These are phyloP conservation scores for Lasioglossum albipes DNA, from an alignment of 1,140 invertebrate genomes.

Conservation along the genomic window DNA sequence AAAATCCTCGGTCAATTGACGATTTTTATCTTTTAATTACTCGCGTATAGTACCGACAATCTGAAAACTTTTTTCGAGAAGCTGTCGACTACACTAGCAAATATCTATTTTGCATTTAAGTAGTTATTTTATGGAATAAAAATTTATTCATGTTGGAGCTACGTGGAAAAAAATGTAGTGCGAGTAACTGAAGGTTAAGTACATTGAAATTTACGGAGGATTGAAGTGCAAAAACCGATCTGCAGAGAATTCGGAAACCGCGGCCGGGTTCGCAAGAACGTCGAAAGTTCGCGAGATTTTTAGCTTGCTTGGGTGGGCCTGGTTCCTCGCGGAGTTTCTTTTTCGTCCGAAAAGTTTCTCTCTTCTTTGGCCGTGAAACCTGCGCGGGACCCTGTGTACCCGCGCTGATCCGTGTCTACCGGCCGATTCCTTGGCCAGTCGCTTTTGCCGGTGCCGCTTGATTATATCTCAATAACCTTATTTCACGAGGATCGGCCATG, in stretches of 20 bases:
- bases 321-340: not conserved
- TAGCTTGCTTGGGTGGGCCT: not conserved
- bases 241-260: too few species aligned
- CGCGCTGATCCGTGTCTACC: conserved; percentile 46
- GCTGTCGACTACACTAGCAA: too few species aligned
- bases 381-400: not conserved
- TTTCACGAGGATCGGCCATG: conserved; percentile 60
- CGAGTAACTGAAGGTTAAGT: too few species aligned
- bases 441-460: conserved; percentile 38
- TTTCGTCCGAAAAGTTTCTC: conserved; percentile 29
- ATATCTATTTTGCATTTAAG: too few species aligned
- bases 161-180: too few species aligned
- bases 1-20: too few species aligned
- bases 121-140: too few species aligned
- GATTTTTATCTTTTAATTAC: too few species aligned
- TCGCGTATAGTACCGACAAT: too few species aligned
- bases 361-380: conserved; percentile 4
- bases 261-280: not conserved
- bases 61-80: too few species aligned
- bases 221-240: not conserved
- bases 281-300: not conserved
- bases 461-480: conserved; percentile 69
- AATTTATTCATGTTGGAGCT: too few species aligned
- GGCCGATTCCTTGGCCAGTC: conserved; percentile 5
- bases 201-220: not conserved